Evolutionary conservation across 2,113 vertebrate genomes (phyloP), one percentile per base, ranked within the genome.

Genomic region (Lamprologus sp.): DNA sequence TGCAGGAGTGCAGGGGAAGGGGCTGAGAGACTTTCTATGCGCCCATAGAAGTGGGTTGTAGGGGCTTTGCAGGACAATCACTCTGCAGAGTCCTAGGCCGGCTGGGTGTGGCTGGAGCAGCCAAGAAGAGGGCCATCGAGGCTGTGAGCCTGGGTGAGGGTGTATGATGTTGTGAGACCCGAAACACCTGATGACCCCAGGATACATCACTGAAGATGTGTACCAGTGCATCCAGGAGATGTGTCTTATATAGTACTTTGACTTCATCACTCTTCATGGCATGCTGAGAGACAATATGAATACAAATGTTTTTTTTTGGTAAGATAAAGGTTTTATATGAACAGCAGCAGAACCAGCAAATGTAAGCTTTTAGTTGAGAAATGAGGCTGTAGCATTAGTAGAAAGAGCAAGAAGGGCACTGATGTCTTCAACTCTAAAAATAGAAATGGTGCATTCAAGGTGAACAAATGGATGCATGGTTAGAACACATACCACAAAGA

Each of bases 401-500:
- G 21, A 14, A 26, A 42, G 0, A 73, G 68, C 13, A 45, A 73
- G 37, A 0, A 73, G 68, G 37, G 37, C 21, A 26, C 68, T 73
- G 68, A 42, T 73, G 8, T 73, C 68, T 73, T 73, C 68, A 45
- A 15, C 14, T 17, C 68, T 17, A 73, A 17, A 73, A 45, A 45
- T 7, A 73, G 65, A 42, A 17, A 45, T 0, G 0, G 40, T 4
- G 1, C 21, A 45, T 73, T 26, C 21, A 73, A 73, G 40, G 21
- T 45, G 21, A 73, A 40, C 5, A 70, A 70, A 23, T 23, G 37
- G n/a, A 23, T 17, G 68, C 40, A 73, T 45, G 40, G 37, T 73
- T 73, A 45, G 37, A 26, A 73, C 7, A 42, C 2, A 45, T 17
- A 26, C 40, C 37, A 45, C 40, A 42, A 0, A 73, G 40, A 26